Percentiles rank a stretch among this genome's conserved stretches.
These are phyloP conservation scores for Podarcis muralis DNA, from an alignment of 2,113 vertebrate genomes.

Conservation along the genomic window DNA sequence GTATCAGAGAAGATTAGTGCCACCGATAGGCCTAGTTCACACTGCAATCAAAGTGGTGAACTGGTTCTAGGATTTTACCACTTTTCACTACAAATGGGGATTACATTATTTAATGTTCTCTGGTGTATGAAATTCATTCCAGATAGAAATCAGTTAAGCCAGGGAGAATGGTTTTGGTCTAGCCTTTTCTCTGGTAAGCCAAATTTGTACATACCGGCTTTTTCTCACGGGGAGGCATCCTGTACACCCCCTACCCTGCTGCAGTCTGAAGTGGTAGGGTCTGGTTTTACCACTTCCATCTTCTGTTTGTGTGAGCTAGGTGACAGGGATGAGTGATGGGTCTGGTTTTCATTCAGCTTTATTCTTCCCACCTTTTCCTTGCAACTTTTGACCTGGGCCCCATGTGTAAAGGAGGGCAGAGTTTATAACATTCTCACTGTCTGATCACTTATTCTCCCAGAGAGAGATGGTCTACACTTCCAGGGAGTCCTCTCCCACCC, in stretches of 20 bases:
- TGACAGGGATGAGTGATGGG: background rate
- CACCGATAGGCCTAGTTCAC: background rate
- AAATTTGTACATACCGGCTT: background rate
- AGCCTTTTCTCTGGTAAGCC: background rate
- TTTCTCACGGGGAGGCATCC: background rate
- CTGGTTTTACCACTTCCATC: background rate
- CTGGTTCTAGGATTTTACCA: background rate
- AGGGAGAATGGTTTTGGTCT: background rate
- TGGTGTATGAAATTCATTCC: background rate
- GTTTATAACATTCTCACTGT: background rate
- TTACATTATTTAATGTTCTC: background rate
- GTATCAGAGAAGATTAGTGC: background rate
- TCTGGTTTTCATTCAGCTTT: background rate
- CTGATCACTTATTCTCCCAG: constrained; percentile 68
- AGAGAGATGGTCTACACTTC: constrained; percentile 97
- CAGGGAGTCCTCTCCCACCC: constrained; percentile 93
- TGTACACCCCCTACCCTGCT: background rate
- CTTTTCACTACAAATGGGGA: background rate
- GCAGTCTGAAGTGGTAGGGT: background rate
- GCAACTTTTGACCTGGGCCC: background rate
- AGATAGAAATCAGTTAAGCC: background rate
- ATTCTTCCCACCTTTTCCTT: background rate
- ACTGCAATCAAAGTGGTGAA: background rate
- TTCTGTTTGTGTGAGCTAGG: background rate
- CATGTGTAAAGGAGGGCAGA: background rate